Conservation (phyloP, 2,797 vertebrate species). For the Falco naumanni region DNA sequence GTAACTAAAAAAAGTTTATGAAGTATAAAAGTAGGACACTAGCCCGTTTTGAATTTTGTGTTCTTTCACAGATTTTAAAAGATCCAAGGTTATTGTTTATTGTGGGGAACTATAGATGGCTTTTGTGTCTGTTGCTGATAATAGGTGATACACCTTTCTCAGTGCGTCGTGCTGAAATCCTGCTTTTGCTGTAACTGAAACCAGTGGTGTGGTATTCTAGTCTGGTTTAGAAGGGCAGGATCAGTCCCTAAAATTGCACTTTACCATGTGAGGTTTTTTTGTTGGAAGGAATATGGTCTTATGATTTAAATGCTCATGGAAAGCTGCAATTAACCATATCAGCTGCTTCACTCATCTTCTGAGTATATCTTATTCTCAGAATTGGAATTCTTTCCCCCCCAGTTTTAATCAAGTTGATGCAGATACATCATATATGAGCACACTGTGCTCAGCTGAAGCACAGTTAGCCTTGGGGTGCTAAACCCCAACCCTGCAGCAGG, state of each 20-base stretch:
- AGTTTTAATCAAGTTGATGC: fast-evolving
- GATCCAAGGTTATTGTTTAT: conserved; percentile 32
- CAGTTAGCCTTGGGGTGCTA: not conserved
- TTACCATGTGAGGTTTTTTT: not conserved
- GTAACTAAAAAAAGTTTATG: not conserved
- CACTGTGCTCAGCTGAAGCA: not conserved
- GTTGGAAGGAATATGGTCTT: not conserved
- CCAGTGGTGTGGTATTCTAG: not conserved
- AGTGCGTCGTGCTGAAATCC: not conserved
- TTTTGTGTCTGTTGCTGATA: conserved; percentile 49
- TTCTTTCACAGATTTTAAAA: conserved; percentile 28
- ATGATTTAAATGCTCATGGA: fast-evolving
- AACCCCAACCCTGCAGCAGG: not conserved
- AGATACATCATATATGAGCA: not conserved
- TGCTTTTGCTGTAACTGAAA: not conserved
- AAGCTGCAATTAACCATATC: not conserved
- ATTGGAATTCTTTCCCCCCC: not conserved
- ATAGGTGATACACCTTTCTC: not conserved
- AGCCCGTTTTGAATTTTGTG: not conserved
- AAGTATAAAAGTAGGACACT: conserved; percentile 7
- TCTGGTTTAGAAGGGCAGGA: not conserved
- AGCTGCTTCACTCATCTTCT: not conserved
- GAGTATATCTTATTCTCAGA: not conserved
- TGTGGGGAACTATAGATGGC: not conserved
- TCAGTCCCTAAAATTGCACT: not conserved